Evolutionary conservation across 1,140 invertebrate species (phyloP).

Genomic region (Amphibalanus amphitrite): DNA sequence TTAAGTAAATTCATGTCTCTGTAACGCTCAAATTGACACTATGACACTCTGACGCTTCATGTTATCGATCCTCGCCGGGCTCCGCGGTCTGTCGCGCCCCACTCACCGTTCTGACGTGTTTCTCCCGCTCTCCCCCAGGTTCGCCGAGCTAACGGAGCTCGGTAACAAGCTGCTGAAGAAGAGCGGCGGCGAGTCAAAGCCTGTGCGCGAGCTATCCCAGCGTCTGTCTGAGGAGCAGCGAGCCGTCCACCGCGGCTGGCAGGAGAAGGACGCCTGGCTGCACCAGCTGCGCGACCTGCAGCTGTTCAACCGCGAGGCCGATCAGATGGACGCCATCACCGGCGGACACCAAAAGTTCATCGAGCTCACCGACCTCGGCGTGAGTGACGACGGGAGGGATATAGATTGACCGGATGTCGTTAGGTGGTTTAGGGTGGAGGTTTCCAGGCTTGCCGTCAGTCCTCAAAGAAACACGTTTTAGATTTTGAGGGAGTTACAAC

Average conservation of each 20-base stretch:
- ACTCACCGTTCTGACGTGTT: too few species aligned
- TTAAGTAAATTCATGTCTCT: too few species aligned
- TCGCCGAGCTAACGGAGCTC: conserved; percentile 55
- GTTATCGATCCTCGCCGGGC: too few species aligned
- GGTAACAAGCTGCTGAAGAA: conserved; percentile 50
- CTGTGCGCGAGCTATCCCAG: conserved; percentile 50
- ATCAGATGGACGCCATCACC: conserved; percentile 89
- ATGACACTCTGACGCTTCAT: too few species aligned
- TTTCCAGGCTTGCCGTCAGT: too few species aligned
- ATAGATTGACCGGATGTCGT: conserved; percentile 4
- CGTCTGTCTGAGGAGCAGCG: conserved; percentile 55
- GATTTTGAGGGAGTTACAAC: too few species aligned
- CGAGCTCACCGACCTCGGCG: conserved; percentile 71
- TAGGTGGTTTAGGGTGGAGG: neutral
- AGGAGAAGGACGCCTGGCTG: conserved; percentile 61
- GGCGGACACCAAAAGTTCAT: conserved; percentile 85
- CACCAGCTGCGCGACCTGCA: conserved; percentile 70
- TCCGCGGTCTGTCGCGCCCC: too few species aligned
- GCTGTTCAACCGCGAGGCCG: conserved; percentile 86
- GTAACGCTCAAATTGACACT: too few species aligned
- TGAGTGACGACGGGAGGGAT: conserved; percentile 27
- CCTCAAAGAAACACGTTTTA: too few species aligned
- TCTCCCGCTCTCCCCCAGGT: too few species aligned
- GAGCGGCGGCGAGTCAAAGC: conserved; percentile 41
- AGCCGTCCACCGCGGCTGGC: conserved; percentile 53